Evolutionary conservation across 2,888 invertebrate genomes (phyloP), one percentile per base, ranked within the genome.

Genomic region (Caenorhabditis macrosperma): DNA sequence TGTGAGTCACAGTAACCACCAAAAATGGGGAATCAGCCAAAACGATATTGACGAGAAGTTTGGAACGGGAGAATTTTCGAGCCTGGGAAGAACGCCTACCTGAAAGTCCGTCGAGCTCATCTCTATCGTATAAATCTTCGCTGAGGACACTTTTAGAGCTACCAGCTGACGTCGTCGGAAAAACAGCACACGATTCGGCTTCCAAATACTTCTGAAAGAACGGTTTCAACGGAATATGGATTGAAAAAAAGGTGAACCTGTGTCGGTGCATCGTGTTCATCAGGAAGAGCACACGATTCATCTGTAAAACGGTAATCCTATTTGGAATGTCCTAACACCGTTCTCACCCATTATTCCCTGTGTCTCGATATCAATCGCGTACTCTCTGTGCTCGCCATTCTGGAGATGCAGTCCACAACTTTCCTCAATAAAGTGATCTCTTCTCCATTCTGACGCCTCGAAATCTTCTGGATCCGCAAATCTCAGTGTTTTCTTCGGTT

Each of bases 341-440:
- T 5, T 38, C 38, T 38, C 6, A 38, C 60, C 15, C 2, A 2
- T 0, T 5, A 44, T 6, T 28, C 55, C 61, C 24, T 54, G 48
- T 6, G 77, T 69, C 33, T 77, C 76, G 26, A 59, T 35, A 44
- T 77, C 77, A 41, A 77, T 77, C n/a, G 57, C 60, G 33, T 69
- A 69, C 3, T 69, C 64, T 22, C 48, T 30, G 26, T 46, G 44
- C 1, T 44, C 66, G 35, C 46, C 55, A n/a, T 30, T 61, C 22
- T 48, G 68, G 7, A 67, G n/a, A 20, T 50, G 50, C 6, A 28
- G 9, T 7, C 20, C 77, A 41, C 77, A 75, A 35, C 63, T 69
- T 10, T 77, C 77, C 15, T 77, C 77, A 26, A 77, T 77, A 4
- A 52, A 15, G 12, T 67, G 20, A 41, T 74, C 74, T 26, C 24